Percentiles rank a stretch among this genome's conserved stretches.
Evolutionary conservation across 1,140 invertebrate genomes (phyloP).

Genomic region (Drosophila repleta): DNA sequence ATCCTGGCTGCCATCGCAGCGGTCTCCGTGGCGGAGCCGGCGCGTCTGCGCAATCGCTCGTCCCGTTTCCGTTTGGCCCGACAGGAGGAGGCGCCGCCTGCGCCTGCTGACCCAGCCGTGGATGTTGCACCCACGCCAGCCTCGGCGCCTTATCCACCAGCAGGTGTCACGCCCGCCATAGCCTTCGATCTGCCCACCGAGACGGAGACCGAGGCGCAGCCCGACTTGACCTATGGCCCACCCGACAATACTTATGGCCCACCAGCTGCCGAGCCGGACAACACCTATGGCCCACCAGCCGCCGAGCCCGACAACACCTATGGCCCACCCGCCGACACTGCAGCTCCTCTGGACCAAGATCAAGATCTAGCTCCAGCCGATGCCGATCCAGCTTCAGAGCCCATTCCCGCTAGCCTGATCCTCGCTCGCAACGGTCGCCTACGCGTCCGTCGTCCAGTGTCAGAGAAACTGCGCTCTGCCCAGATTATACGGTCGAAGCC

Average conservation of each 20-base stretch:
- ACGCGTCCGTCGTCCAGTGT: constrained; percentile 48
- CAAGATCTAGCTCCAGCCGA: constrained; percentile 45
- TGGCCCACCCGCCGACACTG: constrained; percentile 62
- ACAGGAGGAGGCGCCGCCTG: constrained; percentile 59
- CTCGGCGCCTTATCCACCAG: constrained; percentile 70
- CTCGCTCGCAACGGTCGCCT: constrained; percentile 67
- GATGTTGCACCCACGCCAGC: constrained; percentile 57
- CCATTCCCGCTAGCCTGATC: constrained; percentile 65
- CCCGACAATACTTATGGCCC: constrained; percentile 70
- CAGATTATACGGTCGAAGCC: constrained; percentile 71
- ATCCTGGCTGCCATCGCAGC: constrained; percentile 49
- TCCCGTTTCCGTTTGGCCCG: constrained; percentile 62
- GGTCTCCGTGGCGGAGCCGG: constrained; percentile 48
- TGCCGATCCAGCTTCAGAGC: constrained; percentile 47
- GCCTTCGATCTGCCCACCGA: constrained; percentile 72
- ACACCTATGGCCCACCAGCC: constrained; percentile 62
- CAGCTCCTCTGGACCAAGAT: constrained; percentile 40
- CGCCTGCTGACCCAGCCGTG: constrained; percentile 27
- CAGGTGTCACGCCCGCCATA: constrained; percentile 70
- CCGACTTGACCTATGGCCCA: constrained; percentile 70
- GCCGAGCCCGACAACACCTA: constrained; percentile 60
- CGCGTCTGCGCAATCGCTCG: constrained; percentile 49
- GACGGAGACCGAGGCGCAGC: constrained; percentile 73
- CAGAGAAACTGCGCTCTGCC: constrained; percentile 61
- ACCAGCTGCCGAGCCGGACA: constrained; percentile 59